Evolutionary conservation across 1,140 invertebrate species (phyloP), one percentile per base, ranked within the genome.

Genomic region (Drosophila albomicans): DNA sequence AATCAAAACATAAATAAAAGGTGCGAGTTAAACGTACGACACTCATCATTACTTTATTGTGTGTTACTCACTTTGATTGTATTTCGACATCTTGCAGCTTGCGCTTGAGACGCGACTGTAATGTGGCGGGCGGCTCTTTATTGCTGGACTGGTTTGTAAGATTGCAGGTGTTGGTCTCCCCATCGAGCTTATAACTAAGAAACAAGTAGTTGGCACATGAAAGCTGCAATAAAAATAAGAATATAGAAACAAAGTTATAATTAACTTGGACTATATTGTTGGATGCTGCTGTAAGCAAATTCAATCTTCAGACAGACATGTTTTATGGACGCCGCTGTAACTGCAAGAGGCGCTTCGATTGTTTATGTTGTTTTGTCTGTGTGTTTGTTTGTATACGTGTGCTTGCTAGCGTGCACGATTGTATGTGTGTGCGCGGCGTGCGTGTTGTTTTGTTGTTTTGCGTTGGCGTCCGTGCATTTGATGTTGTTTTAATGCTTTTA

Each of bases 21-120:
- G 30, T 52, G 35, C 10, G 2, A 54, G 68, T n/a, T 1, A 15
- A 30, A 35, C 5, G 5, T 56, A 30, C 7, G 45, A 56, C 52
- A 74, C 61, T 25, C 20, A 25, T 59, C 15, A 68, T 46, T 38
- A 68, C 10, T 28, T 48, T 45, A 7, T 41, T 30, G 25, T 48
- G 43, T 25, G 0, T 0, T 13, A 71, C 93, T 93, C 94, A 97
- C 96, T 97, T 99, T 54, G 97, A 96, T 93, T 98, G 97, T 58
- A 99, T 95, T 94, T 99, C 97, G 7, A 99, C 97, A 94, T 99
- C 98, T 93, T 98, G 96, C 77, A 99, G 93, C 49, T 97, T 93
- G 88, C 97, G 96, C 80, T 96, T 97, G 3, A 98, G 93, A 91
- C 96, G 96, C 13, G 94, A 92, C 65, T 93, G 87, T 28, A 96